phyloP scores from a whole-genome alignment of 2,888 invertebrate genomes.

The Nephrotoma appendiculata region DNA sequence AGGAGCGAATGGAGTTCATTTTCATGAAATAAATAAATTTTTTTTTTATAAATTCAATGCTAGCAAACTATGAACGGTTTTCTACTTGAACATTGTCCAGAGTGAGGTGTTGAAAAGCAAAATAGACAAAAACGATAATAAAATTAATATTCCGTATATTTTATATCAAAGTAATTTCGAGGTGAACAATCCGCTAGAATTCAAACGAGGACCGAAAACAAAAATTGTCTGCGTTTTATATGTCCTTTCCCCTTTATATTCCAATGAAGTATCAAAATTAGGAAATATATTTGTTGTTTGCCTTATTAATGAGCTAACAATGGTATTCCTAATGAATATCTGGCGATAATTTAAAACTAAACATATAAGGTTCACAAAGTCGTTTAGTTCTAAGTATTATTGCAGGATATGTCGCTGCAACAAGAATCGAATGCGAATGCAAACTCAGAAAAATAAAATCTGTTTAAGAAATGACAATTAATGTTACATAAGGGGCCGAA shows the following conservation, averaged over 20 bases:
- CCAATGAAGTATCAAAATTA: slow-evolving; percentile 6
- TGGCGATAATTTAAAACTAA: slow-evolving; percentile 6
- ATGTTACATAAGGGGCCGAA: background rate
- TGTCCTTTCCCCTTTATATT: slow-evolving; percentile 6
- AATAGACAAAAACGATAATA: too few relatives aligned
- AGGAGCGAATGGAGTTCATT: too few relatives aligned
- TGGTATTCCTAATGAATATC: too few relatives aligned
- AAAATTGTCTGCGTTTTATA: slow-evolving; percentile 7
- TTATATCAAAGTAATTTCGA: too few relatives aligned
- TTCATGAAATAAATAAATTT: background rate
- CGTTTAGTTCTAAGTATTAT: background rate
- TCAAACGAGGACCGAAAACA: background rate
- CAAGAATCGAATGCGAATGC: too few relatives aligned
- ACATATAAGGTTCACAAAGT: slow-evolving; percentile 4
- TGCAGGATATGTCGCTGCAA: slow-evolving; percentile 5
- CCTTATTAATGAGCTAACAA: too few relatives aligned
- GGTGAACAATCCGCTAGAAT: too few relatives aligned
- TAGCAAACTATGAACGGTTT: too few relatives aligned
- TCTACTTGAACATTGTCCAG: slow-evolving; percentile 7
- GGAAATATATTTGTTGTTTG: slow-evolving; percentile 8
- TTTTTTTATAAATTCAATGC: slow-evolving; percentile 5
- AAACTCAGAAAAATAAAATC: slow-evolving; percentile 2
- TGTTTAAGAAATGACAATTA: slow-evolving; percentile 6
- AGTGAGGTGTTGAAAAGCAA: slow-evolving; percentile 8
- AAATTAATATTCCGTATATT: too few relatives aligned